phyloP scores from a whole-genome alignment of 2,113 vertebrate species.

The Stigmatopora nigra region DNA sequence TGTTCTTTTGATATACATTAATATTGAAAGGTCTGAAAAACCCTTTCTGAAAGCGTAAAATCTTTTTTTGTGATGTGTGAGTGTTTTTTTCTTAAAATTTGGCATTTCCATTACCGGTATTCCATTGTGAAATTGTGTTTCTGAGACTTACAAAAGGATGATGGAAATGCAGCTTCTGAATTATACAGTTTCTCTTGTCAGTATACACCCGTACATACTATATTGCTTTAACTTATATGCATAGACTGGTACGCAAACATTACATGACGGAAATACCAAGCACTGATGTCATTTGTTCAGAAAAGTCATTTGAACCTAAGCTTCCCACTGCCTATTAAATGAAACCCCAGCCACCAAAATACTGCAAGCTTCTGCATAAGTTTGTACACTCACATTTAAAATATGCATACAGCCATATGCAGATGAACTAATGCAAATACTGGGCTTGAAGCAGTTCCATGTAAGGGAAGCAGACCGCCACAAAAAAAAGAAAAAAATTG shows the following conservation, averaged over 20 bases:
- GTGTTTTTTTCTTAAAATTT: too few species aligned
- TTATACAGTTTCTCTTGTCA: too few species aligned
- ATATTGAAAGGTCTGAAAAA: too few species aligned
- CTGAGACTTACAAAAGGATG: too few species aligned
- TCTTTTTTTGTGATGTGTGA: too few species aligned
- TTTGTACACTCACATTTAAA: constrained; percentile 22
- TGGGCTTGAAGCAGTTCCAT: constrained; percentile 10
- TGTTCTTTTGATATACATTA: too few species aligned
- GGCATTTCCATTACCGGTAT: too few species aligned
- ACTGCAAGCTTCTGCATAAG: constrained; percentile 31
- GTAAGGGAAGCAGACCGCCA: neutral
- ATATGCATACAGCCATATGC: constrained; percentile 12
- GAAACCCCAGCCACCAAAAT: constrained; percentile 38
- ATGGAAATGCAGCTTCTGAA: too few species aligned
- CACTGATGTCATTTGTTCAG: constrained; percentile 53
- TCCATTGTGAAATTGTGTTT: too few species aligned
- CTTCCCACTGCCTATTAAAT: constrained; percentile 45
- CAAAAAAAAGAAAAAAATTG: constrained; percentile 10
- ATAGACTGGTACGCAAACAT: neutral
- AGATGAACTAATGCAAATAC: neutral
- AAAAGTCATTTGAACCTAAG: constrained; percentile 60
- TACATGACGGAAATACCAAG: constrained; percentile 46
- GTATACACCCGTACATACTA: too few species aligned
- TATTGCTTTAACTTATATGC: too few species aligned
- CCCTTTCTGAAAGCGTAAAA: too few species aligned